Percentiles rank a stretch among this genome's conserved stretches.
phyloP scores from a whole-genome alignment of 2,888 invertebrate species.

The Formica aserva region DNA sequence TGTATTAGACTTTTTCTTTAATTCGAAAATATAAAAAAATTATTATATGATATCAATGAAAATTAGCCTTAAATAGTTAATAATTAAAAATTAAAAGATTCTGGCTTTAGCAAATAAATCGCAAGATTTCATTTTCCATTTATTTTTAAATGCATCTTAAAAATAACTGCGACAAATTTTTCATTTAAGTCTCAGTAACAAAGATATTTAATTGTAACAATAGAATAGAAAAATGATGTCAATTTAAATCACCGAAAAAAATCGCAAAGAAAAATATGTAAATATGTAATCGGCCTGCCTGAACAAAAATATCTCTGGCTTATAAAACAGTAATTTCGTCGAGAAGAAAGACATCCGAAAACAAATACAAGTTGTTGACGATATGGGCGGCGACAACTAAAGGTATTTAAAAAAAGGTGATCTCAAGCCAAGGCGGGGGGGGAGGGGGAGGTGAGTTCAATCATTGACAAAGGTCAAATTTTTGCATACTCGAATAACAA shows the following conservation, averaged over 20 bases:
- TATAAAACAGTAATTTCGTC: not conserved
- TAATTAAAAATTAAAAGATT: not conserved
- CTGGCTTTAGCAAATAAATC: not conserved
- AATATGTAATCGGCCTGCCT: not conserved
- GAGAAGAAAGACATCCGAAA: not conserved
- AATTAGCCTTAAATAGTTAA: not conserved
- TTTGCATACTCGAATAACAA: not conserved
- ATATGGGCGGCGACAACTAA: not conserved
- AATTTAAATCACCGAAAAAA: not conserved
- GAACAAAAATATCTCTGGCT: not conserved
- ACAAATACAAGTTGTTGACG: not conserved
- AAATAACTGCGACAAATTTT: not conserved
- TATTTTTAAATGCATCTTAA: not conserved
- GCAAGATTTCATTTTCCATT: not conserved
- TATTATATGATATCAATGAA: not conserved
- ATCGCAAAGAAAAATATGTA: too few relatives aligned
- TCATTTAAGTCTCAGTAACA: not conserved
- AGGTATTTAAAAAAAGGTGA: not conserved
- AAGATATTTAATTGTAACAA: not conserved
- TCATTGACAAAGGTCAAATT: not conserved
- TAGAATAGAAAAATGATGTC: not conserved
- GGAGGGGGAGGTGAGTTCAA: not conserved
- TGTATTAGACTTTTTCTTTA: not conserved
- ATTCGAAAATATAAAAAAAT: not conserved
- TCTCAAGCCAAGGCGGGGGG: not conserved